phyloP scores from a whole-genome alignment of 2,888 invertebrate genomes.

The Aquatica leii region DNA sequence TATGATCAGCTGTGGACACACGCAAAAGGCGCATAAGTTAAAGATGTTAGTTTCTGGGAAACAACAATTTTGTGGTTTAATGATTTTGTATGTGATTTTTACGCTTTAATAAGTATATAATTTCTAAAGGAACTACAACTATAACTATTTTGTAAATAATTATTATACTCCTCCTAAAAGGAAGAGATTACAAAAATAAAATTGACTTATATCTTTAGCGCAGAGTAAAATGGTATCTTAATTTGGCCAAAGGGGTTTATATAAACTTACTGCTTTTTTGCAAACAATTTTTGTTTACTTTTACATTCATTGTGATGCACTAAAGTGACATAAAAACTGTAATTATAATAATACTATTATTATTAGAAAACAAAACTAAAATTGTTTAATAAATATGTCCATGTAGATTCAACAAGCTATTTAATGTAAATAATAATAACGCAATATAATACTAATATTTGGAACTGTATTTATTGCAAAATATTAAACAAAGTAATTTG shows the following conservation, averaged over 20 bases:
- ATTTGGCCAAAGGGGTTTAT: background rate
- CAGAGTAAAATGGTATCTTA: background rate
- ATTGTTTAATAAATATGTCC: too few species aligned
- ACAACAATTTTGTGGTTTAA: background rate
- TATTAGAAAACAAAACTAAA: too few species aligned
- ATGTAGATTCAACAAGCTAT: too few species aligned
- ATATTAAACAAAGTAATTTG: background rate
- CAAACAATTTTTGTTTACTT: too few species aligned
- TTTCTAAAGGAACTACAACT: background rate
- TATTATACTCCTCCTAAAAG: too few species aligned
- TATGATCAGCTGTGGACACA: too few species aligned
- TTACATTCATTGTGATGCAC: too few species aligned
- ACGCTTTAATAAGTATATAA: background rate
- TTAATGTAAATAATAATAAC: background rate
- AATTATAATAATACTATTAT: background rate
- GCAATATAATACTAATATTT: background rate
- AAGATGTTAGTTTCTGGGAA: background rate
- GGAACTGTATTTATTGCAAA: background rate
- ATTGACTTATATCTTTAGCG: too few species aligned
- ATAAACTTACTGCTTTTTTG: too few species aligned
- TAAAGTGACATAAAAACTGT: background rate
- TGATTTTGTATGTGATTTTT: too few species aligned
- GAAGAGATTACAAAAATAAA: too few species aligned
- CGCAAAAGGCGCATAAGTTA: background rate
- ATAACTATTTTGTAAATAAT: too few species aligned